A percentile compares a stretch with the other conserved stretches of the same genome.
Evolutionary conservation across 64 coral and sea anemone genomes (phyloP).

Genomic region (Stichodactyla mertensii): DNA sequence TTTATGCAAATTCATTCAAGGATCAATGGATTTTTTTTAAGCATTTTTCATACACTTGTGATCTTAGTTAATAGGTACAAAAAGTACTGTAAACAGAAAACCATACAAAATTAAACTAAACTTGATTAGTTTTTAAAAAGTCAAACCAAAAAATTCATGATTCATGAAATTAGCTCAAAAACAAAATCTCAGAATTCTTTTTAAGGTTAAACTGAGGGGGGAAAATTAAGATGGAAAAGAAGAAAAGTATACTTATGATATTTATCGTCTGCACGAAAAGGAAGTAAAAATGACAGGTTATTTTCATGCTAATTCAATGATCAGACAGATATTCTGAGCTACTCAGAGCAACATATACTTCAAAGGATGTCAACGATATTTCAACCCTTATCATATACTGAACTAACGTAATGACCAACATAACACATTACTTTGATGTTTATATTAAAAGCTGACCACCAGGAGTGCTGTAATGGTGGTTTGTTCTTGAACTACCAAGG

Average conservation of each 20-base stretch:
- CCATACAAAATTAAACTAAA: neutral
- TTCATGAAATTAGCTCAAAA: neutral
- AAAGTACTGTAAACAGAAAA: neutral
- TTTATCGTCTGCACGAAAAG: neutral
- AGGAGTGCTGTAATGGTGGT: neutral
- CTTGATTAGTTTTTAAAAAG: neutral
- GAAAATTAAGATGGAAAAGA: neutral
- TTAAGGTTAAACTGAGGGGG: neutral
- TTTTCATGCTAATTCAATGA: neutral
- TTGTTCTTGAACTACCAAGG: neutral
- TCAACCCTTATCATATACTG: neutral
- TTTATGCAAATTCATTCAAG: conserved; percentile 20
- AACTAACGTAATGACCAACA: neutral
- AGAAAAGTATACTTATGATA: too few species aligned
- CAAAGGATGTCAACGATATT: neutral
- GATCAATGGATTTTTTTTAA: neutral
- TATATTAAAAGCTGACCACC: neutral
- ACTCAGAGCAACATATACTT: neutral
- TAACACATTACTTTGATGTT: neutral
- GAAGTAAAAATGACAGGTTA: neutral
- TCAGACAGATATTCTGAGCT: neutral
- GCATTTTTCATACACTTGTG: neutral
- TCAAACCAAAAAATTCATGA: neutral
- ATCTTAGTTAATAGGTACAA: neutral
- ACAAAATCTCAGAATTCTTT: neutral